Base-by-base conservation (phyloP, 2,888 invertebrate genomes). In the Acronicta alni region DNA sequence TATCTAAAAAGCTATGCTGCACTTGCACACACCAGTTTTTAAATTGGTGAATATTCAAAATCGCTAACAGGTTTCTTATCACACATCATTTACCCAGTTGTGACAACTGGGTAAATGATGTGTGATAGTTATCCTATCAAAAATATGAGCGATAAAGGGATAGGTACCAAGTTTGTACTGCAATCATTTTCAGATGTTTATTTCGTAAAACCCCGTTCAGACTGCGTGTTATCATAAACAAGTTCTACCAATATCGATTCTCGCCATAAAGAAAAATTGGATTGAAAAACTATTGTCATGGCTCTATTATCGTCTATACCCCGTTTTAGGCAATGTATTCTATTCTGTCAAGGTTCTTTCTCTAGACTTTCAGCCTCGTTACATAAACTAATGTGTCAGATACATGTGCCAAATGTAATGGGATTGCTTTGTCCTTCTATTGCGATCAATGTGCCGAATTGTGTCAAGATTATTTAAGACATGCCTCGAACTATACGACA, bases 361-460 rank as follows among this genome's bases (percentile, higher is more conserved):
- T n/a, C 6, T n/a, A 35, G 35, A 5, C n/a, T 35, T 35, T 23
- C 17, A 49, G 39, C 38, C 43, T 47, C 17, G 43, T 57, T 45
- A 38, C 56, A 46, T 10, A 39, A 42, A 23, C 35, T 49, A 49
- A 70, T 66, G 30, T 44, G 66, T 35, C 44, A 26, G 49, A 17
- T 65, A 30, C 57, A 46, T 65, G 41, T 70, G 71, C 66, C 71
- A 70, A 66, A 46, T 56, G 46, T 41, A 70, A 56, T 45, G 63
- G 47, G 41, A 55, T 64, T 49, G 48, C 15, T 48, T 17, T 30
- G 49, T 20, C 38, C 42, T 55, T 46, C 26, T 44, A 39, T 43
- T 30, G 18, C 47, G 45, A 41, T 54, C 55, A 45, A 37, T 65
- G 47, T 6, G 45, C 17, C 26, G 17, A 30, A 39, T 39, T 17